Percentiles rank a stretch among this genome's conserved stretches.
phyloP scores from a whole-genome alignment of 2,888 invertebrate genomes.

The Gisinianus flammeolus region DNA sequence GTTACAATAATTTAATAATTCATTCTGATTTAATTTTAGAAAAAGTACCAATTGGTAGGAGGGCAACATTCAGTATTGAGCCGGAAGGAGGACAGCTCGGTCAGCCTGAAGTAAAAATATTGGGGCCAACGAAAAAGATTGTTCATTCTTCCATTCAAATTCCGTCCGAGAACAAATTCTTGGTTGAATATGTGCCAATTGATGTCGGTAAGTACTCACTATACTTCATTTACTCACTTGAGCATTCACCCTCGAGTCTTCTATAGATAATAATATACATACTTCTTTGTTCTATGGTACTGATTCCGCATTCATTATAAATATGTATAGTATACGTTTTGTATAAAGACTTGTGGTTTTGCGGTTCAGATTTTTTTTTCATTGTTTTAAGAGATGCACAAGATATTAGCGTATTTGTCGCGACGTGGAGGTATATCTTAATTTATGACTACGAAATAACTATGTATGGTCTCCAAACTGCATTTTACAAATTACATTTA shows the following conservation, averaged over 20 bases:
- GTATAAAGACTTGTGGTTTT: not conserved
- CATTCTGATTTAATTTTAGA: no score
- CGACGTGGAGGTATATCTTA: no score
- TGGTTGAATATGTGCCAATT: conserved; percentile 75
- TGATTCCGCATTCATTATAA: not conserved
- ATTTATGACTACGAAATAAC: no score
- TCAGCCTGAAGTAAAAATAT: conserved; percentile 77
- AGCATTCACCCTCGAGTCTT: not conserved
- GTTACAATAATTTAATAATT: no score
- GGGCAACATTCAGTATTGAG: conserved; percentile 85
- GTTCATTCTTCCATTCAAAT: conserved; percentile 67
- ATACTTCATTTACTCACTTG: not conserved
- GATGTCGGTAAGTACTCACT: conserved; percentile 74
- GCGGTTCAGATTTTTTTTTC: not conserved
- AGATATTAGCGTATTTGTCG: no score
- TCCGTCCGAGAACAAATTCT: conserved; percentile 62
- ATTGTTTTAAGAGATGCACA: not conserved
- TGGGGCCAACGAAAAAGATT: conserved; percentile 75
- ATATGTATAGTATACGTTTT: not conserved
- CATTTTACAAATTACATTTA: not conserved
- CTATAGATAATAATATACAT: no score
- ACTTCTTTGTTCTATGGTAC: not conserved
- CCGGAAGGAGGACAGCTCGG: conserved; percentile 74
- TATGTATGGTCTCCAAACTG: no score
- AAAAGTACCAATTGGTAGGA: conserved; percentile 84